These are phyloP conservation scores for Linnaemya tessellans DNA, from an alignment of 2,888 invertebrate genomes.

Conservation along the genomic window DNA sequence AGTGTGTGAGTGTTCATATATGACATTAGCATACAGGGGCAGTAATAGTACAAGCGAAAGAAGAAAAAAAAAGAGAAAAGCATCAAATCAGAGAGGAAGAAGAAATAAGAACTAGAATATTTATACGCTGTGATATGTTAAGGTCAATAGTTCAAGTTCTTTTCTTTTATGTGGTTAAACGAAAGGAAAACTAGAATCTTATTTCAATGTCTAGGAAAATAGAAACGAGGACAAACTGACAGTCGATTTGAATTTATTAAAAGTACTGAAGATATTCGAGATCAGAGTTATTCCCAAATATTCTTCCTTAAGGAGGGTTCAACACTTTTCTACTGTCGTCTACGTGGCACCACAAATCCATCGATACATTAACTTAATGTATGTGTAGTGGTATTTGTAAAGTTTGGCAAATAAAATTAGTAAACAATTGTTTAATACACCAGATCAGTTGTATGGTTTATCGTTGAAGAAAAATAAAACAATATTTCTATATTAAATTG, in stretches of 20 bases:
- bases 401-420: too few relatives aligned
- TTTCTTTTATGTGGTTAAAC: neutral
- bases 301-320: neutral
- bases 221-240: neutral
- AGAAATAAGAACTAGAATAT: neutral
- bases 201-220: neutral
- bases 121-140: constrained; percentile 36
- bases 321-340: too few relatives aligned
- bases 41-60: constrained; percentile 51
- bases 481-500: too few relatives aligned
- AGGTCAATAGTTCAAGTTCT: constrained; percentile 54
- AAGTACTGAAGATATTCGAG: neutral
- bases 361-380: too few relatives aligned
- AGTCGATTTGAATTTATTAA: neutral
- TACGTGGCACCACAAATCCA: too few relatives aligned
- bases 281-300: too few relatives aligned
- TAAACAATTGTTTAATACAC: too few relatives aligned
- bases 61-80: constrained; percentile 18
- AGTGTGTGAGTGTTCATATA: constrained; percentile 25
- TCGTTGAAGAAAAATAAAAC: too few relatives aligned
- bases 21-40: constrained; percentile 69
- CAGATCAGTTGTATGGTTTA: too few relatives aligned
- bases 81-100: neutral
- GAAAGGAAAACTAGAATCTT: constrained; percentile 36
- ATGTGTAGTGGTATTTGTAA: too few relatives aligned